Base-by-base conservation (phyloP, 2,888 invertebrate species). In the Lochmaea crataegi region DNA sequence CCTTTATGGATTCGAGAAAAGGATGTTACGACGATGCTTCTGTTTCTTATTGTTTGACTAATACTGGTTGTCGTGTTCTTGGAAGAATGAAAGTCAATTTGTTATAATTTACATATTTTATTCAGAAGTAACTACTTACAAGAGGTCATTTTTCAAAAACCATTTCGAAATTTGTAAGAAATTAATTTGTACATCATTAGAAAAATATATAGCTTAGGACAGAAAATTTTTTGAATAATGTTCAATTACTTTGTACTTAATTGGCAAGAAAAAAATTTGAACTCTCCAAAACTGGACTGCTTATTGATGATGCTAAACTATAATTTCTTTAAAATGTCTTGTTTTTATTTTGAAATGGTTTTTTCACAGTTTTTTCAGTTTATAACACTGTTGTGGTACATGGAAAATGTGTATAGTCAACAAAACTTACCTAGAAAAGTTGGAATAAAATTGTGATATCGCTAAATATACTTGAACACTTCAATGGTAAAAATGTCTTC, bases 91-190 rank as follows among this genome's bases (percentile, higher is more conserved):
- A 45, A 45, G 45, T 45, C 11, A 14, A 45, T 12, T 45, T 45
- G 2, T 11, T 45, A 45, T 56, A 18, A 56, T 14, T 56, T 56
- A 56, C 18, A 32, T 60, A 22, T 32, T 60, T 60, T 60, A 60
- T 32, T 60, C 38, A 32, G 26, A 67, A 67, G 18, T 71, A 75
- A 65, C 11, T 60, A 60, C 60, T 32, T 60, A 60, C 60, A 60
- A 60, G 32, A 32, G 18, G 60, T 60, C 60, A 60, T 60, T 60
- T 60, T 60, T 14, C 14, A 32, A 56, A 38, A 56, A 60, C 60
- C 60, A 60, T 60, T 38, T 60, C 32, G 60, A 60, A 60, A 60
- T 60, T 26, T 14, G 14, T 14, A 5, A 4, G 4, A 45, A 45
- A 45, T 45, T 3, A 7, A 9, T 9, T 6, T 38, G 5, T 32